Evolutionary conservation across 2,113 vertebrate genomes (phyloP).

Genomic region (Malurus elegans): DNA sequence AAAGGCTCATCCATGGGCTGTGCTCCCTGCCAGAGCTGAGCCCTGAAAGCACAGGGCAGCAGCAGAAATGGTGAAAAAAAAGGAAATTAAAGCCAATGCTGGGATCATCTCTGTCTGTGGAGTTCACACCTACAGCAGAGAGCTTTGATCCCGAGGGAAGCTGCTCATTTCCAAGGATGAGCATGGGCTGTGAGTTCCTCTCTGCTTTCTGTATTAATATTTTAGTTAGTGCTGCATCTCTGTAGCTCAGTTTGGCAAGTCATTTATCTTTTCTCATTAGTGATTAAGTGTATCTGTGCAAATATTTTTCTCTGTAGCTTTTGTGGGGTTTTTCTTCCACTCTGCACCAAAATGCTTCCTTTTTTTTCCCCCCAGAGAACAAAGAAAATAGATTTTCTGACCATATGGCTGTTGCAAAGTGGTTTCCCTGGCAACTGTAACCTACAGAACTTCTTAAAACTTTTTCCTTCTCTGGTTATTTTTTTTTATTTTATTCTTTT

Average conservation of each 20-base stretch:
- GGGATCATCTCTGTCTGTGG: not conserved
- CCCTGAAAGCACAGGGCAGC: not conserved
- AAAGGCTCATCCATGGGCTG: fast-evolving
- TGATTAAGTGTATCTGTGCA: not conserved
- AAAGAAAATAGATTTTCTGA: conserved; percentile 12
- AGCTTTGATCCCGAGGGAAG: not conserved
- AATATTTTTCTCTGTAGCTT: not conserved
- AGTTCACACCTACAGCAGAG: not conserved
- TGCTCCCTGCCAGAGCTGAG: not conserved
- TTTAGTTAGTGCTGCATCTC: not conserved
- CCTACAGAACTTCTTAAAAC: conserved; percentile 32
- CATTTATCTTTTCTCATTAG: conserved; percentile 20
- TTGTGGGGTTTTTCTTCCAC: not conserved
- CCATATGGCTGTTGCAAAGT: conserved; percentile 17
- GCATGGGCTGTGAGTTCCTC: too few species aligned
- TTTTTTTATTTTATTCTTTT: not conserved
- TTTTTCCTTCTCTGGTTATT: not conserved
- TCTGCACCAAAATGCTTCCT: not conserved
- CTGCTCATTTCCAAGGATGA: not conserved
- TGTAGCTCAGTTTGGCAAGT: not conserved
- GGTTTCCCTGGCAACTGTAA: conserved; percentile 60
- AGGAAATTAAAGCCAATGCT: not conserved
- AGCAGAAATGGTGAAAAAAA: not conserved
- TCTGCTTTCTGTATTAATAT: not conserved
- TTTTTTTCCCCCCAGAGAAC: not conserved